Percentiles rank a stretch among this genome's conserved stretches.
phyloP scores from a whole-genome alignment of 1,140 invertebrate species.

The Brachionus rotundiformis region DNA sequence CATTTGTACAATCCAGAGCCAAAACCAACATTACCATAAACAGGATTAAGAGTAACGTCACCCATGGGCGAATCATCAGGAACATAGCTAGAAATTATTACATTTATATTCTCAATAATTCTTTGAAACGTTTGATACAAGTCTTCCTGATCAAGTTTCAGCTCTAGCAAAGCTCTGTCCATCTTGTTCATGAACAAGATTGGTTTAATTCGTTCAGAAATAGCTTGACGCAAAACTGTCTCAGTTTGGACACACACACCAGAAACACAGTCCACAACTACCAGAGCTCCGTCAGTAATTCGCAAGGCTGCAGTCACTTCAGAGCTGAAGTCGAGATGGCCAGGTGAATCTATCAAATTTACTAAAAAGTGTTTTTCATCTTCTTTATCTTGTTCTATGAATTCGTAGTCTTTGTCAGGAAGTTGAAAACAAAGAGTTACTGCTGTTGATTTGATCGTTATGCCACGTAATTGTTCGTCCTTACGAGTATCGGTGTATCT shows the following conservation, averaged over 20 bases:
- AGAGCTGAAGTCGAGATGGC: conserved; percentile 47
- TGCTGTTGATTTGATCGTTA: conserved; percentile 52
- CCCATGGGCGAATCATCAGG: not conserved
- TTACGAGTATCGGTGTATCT: conserved; percentile 42
- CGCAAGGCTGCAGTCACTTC: conserved; percentile 52
- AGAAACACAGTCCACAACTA: conserved; percentile 47
- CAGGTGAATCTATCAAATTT: conserved; percentile 51
- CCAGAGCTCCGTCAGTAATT: conserved; percentile 49
- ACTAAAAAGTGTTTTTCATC: conserved; percentile 27
- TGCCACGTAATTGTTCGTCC: conserved; percentile 22
- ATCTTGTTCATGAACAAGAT: conserved; percentile 51
- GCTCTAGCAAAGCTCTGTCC: conserved; percentile 48
- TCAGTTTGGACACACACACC: conserved; percentile 52
- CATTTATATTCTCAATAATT: conserved; percentile 39
- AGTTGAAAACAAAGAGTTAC: not conserved
- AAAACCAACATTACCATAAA: conserved; percentile 36
- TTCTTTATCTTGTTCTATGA: not conserved
- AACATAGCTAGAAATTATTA: conserved; percentile 33
- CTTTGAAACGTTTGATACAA: conserved; percentile 9
- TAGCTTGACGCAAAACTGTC: conserved; percentile 47
- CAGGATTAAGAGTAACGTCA: not conserved
- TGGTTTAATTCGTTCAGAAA: conserved; percentile 52
- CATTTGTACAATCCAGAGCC: not conserved
- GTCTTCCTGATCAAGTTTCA: conserved; percentile 24
- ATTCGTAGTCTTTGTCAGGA: not conserved